A percentile compares a stretch with the other conserved stretches of the same genome.
Conservation (phyloP, 2,113 vertebrate genomes). For the Butorides virescens region DNA sequence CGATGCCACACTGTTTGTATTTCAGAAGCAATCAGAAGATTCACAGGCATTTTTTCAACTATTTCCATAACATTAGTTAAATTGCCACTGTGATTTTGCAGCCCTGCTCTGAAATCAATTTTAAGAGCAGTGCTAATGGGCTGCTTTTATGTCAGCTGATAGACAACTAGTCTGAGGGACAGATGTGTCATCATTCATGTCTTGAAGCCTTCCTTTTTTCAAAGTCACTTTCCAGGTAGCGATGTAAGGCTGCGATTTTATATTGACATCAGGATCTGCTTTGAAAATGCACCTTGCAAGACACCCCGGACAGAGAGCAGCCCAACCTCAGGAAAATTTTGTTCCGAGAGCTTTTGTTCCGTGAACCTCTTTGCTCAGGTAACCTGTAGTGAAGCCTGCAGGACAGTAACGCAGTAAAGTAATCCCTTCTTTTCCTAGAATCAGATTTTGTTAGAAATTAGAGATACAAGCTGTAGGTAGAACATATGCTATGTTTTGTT, state of each 20-base stretch:
- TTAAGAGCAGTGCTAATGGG: neutral
- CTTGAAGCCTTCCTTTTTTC: neutral
- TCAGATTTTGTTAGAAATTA: neutral
- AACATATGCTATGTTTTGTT: neutral
- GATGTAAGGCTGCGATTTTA: neutral
- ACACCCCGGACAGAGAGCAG: neutral
- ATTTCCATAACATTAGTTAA: neutral
- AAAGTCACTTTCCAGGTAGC: neutral
- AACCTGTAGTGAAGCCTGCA: neutral
- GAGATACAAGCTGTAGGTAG: neutral
- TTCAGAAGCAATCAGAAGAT: slow-evolving; percentile 1
- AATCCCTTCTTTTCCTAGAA: neutral
- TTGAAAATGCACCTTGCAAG: slow-evolving; percentile 8
- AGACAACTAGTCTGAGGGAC: neutral
- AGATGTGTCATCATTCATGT: neutral
- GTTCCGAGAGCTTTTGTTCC: neutral
- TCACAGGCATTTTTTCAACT: neutral
- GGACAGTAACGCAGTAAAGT: neutral
- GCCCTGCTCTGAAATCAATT: neutral
- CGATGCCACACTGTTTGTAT: neutral
- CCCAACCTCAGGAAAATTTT: neutral
- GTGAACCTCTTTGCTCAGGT: neutral
- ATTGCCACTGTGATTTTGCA: neutral
- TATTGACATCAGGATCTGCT: neutral
- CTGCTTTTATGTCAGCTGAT: neutral